Evolutionary conservation across 2,113 vertebrate genomes (phyloP).

Genomic region (Terrapene triunguis): DNA sequence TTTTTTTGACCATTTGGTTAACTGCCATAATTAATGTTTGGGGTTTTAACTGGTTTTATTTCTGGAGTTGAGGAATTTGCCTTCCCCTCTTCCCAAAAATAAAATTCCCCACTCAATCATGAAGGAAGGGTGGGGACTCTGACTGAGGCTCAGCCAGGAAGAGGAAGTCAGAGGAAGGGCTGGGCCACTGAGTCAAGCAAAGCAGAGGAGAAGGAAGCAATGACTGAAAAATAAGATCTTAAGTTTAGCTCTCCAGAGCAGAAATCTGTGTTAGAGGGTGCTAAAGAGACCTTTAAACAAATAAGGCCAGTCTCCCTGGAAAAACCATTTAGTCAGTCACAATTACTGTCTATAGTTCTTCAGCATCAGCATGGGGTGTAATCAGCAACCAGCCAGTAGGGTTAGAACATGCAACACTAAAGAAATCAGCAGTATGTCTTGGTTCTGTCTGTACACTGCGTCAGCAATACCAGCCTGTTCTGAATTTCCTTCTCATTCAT

Average conservation of each 20-base stretch:
- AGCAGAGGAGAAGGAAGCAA: slow-evolving; percentile 68
- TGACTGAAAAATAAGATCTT: slow-evolving; percentile 46
- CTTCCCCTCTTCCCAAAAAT: slow-evolving; percentile 19
- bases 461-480: neutral
- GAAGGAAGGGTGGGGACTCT: slow-evolving; percentile 55
- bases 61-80: neutral
- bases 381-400: neutral
- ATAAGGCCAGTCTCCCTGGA: neutral
- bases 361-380: neutral
- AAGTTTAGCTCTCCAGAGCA: neutral
- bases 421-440: neutral
- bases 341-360: neutral
- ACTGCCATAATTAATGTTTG: neutral
- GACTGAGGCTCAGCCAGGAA: neutral
- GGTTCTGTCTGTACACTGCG: neutral
- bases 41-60: neutral
- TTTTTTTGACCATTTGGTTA: neutral
- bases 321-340: neutral
- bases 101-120: slow-evolving; percentile 8
- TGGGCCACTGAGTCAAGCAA: slow-evolving; percentile 58
- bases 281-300: slow-evolving; percentile 30
- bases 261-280: slow-evolving; percentile 7
- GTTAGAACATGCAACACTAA: neutral
- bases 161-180: slow-evolving; percentile 63
- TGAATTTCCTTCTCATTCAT: neutral